A percentile compares a stretch with the other conserved stretches of the same genome.
Conservation (phyloP, 2,113 vertebrate genomes). For the Perca flavescens region DNA sequence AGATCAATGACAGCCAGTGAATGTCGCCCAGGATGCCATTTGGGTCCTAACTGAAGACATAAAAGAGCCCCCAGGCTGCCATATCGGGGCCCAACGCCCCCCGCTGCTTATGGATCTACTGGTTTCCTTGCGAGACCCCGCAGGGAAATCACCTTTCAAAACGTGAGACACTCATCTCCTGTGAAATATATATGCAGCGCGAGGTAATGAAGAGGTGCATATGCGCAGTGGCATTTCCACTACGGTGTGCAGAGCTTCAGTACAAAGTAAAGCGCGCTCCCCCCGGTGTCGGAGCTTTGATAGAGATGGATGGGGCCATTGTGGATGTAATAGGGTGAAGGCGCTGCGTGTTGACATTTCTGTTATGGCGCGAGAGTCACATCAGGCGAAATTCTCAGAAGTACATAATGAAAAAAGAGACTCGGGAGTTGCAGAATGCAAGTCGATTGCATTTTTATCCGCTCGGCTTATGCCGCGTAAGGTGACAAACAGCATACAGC, state of each 20-base stretch:
- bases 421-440: not conserved
- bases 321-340: conserved; percentile 44
- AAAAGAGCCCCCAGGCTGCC: conserved; percentile 62
- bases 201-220: conserved; percentile 67
- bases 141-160: conserved; percentile 68
- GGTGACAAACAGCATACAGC: not conserved
- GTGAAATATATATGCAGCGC: conserved; percentile 45
- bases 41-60: conserved; percentile 53
- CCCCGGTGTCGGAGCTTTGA: conserved; percentile 54
- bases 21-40: conserved; percentile 55
- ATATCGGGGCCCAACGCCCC: conserved; percentile 40
- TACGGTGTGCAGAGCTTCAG: conserved; percentile 48
- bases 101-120: conserved; percentile 15
- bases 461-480: not conserved
- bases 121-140: conserved; percentile 26
- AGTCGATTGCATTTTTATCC: conserved; percentile 13
- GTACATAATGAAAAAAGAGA: conserved; percentile 17
- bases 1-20: conserved; percentile 56
- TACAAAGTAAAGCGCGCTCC: conserved; percentile 40
- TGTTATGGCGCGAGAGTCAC: not conserved
- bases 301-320: conserved; percentile 52
- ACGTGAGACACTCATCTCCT: conserved; percentile 25
- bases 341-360: conserved; percentile 68
- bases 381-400: conserved; percentile 11
- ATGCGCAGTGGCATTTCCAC: conserved; percentile 69